Conservation (phyloP, 1,140 invertebrate genomes). For the Lineus longissimus region DNA sequence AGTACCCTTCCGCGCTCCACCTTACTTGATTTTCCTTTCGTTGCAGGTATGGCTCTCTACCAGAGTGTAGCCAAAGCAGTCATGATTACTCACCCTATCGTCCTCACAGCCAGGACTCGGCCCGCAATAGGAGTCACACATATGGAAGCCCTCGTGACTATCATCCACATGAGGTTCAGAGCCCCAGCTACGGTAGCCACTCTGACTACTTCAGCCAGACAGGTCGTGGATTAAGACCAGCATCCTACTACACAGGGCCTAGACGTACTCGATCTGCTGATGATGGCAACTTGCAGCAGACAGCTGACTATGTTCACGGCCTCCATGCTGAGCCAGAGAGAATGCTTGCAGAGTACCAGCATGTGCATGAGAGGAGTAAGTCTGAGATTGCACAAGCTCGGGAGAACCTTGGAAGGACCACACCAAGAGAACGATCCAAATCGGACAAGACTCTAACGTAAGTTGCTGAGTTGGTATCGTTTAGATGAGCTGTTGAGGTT, state of each 20-base stretch:
- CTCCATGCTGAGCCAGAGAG: slow-evolving; percentile 1
- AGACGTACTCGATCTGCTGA: neutral
- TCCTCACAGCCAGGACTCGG: too few species aligned
- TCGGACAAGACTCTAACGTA: neutral
- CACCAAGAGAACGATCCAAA: slow-evolving; percentile 1
- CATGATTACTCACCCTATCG: too few species aligned
- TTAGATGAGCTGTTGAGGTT: too few species aligned
- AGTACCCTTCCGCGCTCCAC: too few species aligned
- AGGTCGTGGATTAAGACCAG: neutral
- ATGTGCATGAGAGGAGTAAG: neutral
- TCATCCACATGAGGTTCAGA: neutral
- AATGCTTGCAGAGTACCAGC: neutral
- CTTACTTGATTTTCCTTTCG: too few species aligned
- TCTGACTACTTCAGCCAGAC: neutral
- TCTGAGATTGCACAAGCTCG: neutral
- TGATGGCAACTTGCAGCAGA: neutral
- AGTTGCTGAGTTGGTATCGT: too few species aligned
- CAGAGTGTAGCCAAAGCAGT: too few species aligned
- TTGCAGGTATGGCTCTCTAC: too few species aligned
- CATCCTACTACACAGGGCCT: neutral
- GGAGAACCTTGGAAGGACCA: neutral
- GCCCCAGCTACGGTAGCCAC: neutral
- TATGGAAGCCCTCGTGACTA: neutral
- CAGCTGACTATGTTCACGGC: too few species aligned
- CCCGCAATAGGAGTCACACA: too few species aligned